phyloP scores from a whole-genome alignment of 1,140 invertebrate genomes.

The Pseudomyrmex sp. region DNA sequence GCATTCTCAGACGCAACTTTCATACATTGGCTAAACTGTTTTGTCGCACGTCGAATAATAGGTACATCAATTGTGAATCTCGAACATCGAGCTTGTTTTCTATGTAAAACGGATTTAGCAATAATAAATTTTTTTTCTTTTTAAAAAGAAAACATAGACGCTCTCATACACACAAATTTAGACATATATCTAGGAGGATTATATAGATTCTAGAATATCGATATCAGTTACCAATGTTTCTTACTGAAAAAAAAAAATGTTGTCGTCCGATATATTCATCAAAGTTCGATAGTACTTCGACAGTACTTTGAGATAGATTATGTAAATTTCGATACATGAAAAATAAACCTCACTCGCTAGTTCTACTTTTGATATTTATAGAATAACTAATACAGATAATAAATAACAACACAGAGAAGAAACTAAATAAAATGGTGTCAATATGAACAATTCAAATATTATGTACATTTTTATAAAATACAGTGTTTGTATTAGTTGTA shows the following conservation, averaged over 20 bases:
- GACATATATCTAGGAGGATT: slow-evolving; percentile 1
- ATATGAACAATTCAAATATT: background rate
- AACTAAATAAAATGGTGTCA: background rate
- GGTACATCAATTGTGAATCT: slow-evolving; percentile 5
- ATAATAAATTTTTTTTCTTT: slow-evolving; percentile 37
- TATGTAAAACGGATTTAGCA: slow-evolving; percentile 27
- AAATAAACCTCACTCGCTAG: slow-evolving; percentile 19
- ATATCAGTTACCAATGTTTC: slow-evolving; percentile 40
- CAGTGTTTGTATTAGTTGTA: background rate
- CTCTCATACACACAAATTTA: background rate
- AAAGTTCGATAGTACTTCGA: background rate
- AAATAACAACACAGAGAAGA: background rate
- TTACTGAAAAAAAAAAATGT: slow-evolving; percentile 7
- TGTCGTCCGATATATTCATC: slow-evolving; percentile 6
- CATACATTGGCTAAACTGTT: background rate
- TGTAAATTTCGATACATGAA: background rate
- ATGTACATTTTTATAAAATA: background rate
- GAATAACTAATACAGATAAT: background rate
- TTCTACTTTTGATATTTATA: background rate
- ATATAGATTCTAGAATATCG: slow-evolving; percentile 9
- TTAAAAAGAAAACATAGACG: background rate
- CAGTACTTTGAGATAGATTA: slow-evolving; percentile 8
- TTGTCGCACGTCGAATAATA: slow-evolving; percentile 5
- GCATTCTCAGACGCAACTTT: background rate
- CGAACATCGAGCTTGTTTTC: background rate